Base-by-base conservation (phyloP, 2,888 invertebrate genomes). In the Hybos culiciformis region DNA sequence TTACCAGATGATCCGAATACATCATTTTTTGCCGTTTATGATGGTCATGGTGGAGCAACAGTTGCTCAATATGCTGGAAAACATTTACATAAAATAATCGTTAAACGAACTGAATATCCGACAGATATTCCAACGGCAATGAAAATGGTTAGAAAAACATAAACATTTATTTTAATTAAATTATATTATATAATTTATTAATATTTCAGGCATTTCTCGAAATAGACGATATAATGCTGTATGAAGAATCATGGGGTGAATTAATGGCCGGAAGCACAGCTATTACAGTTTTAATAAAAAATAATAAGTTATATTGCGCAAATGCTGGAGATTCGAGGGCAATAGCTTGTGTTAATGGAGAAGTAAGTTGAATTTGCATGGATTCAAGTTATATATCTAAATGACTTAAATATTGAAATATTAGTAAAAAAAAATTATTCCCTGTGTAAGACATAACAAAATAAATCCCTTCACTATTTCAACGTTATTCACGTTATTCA, bases 251-350 rank as follows among this genome's bases (percentile, higher is more conserved):
- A 53, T 75, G 92, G 56, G 87, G 83, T 59, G 85, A 90, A 62
- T 93, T 94, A 63, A 80, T 92, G 60, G 91, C 93, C 8, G 97
- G 97, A 39, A 88, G 92, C 41, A 97, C 96, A 23, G 96, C 94
- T 7, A 81, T 94, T 39, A 80, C 83, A 41, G 78, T 85, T 41
- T 69, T 92, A 18, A 70, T 92, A 40, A 92, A 91, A 69, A 80
- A 90, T 55, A 78, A 80, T 59, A 77, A 76, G 50, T 69, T 97
- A 33, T 96, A 83, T 63, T 94, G 96, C 70, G 94, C 90, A 43
- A 98, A 98, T 64, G 93, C 92, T 9, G 98, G 98, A 0, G 98
- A 98, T 61, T 96, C 96, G 1, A 74, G 98, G 50, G 92, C 94
- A 2, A 80, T 99, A 20, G 92, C 90, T 18, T 84, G 88, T 60